Evolutionary conservation across 1,140 invertebrate species (phyloP).

Genomic region (Propsilocerus akamusi): DNA sequence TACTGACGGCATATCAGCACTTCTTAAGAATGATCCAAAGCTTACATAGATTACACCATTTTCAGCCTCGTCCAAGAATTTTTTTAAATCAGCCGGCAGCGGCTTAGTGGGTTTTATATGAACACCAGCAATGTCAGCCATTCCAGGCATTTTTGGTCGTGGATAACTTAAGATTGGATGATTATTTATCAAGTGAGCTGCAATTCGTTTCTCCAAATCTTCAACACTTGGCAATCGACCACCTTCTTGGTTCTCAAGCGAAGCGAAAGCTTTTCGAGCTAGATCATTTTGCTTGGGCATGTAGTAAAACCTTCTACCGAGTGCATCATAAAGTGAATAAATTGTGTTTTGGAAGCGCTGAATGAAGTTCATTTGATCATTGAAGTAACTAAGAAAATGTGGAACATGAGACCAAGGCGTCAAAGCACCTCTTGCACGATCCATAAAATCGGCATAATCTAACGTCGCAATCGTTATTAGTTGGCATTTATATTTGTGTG

Average conservation of each 20-base stretch:
- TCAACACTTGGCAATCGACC: slow-evolving; percentile 19
- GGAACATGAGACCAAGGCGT: slow-evolving; percentile 29
- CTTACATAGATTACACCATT: slow-evolving; percentile 38
- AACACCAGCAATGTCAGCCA: slow-evolving; percentile 30
- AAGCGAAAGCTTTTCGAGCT: slow-evolving; percentile 8
- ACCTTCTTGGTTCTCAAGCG: slow-evolving; percentile 6
- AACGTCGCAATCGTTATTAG: slow-evolving; percentile 29
- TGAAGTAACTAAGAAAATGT: slow-evolving; percentile 25
- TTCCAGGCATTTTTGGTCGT: slow-evolving; percentile 26
- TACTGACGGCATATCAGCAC: slow-evolving; percentile 26
- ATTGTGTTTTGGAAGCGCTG: slow-evolving; percentile 23
- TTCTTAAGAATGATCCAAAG: slow-evolving; percentile 35
- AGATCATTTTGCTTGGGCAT: slow-evolving; percentile 9
- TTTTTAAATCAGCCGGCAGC: slow-evolving; percentile 22
- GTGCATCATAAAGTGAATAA: slow-evolving; percentile 12
- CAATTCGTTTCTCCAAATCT: slow-evolving; percentile 30
- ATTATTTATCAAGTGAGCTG: slow-evolving; percentile 31
- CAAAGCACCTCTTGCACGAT: slow-evolving; percentile 28
- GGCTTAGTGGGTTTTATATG: slow-evolving; percentile 24
- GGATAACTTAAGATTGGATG: slow-evolving; percentile 27
- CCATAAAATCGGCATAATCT: slow-evolving; percentile 32
- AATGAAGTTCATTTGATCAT: slow-evolving; percentile 18
- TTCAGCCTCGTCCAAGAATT: slow-evolving; percentile 29
- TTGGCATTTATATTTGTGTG: slow-evolving; percentile 31
- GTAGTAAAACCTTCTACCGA: slow-evolving; percentile 9